Conservation (phyloP, 2,113 vertebrate genomes). For the Terrapene triunguis region DNA sequence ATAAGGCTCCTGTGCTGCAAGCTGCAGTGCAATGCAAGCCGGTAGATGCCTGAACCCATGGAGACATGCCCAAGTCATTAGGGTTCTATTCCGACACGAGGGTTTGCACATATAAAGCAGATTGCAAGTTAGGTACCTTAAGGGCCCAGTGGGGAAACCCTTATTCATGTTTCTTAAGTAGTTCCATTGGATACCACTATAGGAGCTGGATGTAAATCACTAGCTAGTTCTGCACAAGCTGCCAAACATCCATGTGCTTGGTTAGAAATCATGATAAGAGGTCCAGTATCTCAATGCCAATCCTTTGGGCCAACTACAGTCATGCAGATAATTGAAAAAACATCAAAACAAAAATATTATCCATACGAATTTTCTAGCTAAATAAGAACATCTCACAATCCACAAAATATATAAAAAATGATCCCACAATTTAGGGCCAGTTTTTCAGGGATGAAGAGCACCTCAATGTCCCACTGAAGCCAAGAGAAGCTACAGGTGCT, state of each 20-base stretch:
- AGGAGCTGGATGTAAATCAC: background rate
- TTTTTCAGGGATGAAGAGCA: background rate
- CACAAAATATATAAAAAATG: constrained; percentile 18
- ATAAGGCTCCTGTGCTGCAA: background rate
- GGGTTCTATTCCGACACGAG: background rate
- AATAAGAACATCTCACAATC: background rate
- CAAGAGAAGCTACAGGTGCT: background rate
- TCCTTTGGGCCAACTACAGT: background rate
- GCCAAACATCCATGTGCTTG: background rate
- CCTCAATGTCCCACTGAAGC: background rate
- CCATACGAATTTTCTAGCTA: background rate
- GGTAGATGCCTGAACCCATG: background rate
- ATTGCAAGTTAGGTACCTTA: background rate
- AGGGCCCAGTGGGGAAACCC: background rate
- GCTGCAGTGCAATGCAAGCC: background rate
- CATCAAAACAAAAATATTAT: background rate
- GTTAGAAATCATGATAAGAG: background rate
- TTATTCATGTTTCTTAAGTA: background rate
- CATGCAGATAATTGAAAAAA: background rate
- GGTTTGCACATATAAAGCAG: background rate
- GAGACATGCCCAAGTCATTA: background rate
- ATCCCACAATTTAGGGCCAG: background rate
- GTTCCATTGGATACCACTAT: background rate
- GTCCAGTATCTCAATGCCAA: background rate
- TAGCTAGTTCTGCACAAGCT: background rate